phyloP scores from a whole-genome alignment of 1,140 invertebrate species.

The Nebria ingens region DNA sequence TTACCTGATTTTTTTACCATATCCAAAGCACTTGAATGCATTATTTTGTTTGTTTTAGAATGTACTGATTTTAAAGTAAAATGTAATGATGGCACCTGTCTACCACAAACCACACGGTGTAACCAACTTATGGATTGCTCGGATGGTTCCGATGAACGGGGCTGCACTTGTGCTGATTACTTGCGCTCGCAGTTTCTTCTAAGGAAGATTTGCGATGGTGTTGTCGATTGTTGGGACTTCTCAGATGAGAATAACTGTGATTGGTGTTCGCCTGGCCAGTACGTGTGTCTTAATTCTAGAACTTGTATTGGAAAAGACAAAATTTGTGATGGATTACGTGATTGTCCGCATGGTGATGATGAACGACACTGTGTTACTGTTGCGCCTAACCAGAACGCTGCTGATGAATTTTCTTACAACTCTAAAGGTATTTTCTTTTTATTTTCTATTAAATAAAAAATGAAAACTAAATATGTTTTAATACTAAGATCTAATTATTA shows the following conservation, averaged over 20 bases:
- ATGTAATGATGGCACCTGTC: slow-evolving; percentile 55
- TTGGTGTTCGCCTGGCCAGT: slow-evolving; percentile 62
- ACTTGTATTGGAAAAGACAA: slow-evolving; percentile 52
- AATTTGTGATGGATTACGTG: slow-evolving; percentile 62
- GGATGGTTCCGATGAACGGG: slow-evolving; percentile 58
- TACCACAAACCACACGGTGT: slow-evolving; percentile 54
- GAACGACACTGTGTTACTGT: slow-evolving; percentile 60
- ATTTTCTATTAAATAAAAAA: not conserved
- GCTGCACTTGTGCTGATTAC: slow-evolving; percentile 68
- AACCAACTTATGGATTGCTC: slow-evolving; percentile 64
- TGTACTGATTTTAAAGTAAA: slow-evolving; percentile 42
- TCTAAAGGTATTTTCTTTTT: slow-evolving; percentile 38
- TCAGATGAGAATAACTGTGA: slow-evolving; percentile 71
- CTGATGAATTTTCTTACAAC: slow-evolving; percentile 45
- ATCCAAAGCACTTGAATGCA: no score
- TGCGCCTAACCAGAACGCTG: slow-evolving; percentile 36
- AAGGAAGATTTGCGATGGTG: slow-evolving; percentile 71
- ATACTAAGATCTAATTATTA: slow-evolving; percentile 7
- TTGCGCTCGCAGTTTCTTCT: slow-evolving; percentile 53
- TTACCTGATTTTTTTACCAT: no score
- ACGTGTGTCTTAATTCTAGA: slow-evolving; percentile 61
- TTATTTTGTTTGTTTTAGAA: slow-evolving; percentile 20
- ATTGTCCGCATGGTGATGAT: slow-evolving; percentile 75
- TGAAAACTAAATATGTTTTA: slow-evolving; percentile 2
- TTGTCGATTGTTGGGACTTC: slow-evolving; percentile 69